Evolutionary conservation across 2,888 invertebrate genomes (phyloP).

Genomic region (Cantharis nigra): DNA sequence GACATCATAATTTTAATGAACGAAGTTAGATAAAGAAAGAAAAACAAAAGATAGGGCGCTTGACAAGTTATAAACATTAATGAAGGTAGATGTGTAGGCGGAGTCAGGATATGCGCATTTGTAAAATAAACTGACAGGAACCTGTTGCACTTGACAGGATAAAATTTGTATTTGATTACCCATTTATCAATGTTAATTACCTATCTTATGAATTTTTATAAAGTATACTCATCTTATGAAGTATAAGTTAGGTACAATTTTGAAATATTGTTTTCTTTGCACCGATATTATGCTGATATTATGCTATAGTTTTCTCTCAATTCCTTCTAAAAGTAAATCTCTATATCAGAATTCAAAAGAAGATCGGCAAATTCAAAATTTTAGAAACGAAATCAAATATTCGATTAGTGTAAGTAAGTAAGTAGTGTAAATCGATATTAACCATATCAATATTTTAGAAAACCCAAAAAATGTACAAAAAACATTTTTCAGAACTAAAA

Average conservation of each 20-base stretch:
- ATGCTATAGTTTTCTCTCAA: too few relatives aligned
- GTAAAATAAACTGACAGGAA: slow-evolving; percentile 43
- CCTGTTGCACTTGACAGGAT: slow-evolving; percentile 35
- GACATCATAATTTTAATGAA: background rate
- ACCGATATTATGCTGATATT: too few relatives aligned
- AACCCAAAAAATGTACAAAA: too few relatives aligned
- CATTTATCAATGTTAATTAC: background rate
- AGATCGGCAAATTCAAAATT: too few relatives aligned
- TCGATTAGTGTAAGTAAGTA: too few relatives aligned
- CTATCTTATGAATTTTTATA: background rate
- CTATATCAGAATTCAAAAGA: too few relatives aligned
- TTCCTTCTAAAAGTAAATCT: too few relatives aligned
- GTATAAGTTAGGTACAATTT: background rate
- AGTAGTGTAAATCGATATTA: too few relatives aligned
- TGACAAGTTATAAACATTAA: slow-evolving; percentile 39
- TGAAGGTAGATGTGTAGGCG: slow-evolving; percentile 40
- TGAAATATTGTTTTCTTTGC: background rate
- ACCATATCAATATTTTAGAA: too few relatives aligned
- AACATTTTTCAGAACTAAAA: too few relatives aligned
- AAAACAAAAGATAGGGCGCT: slow-evolving; percentile 38
- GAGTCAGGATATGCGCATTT: slow-evolving; percentile 43
- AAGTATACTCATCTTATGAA: background rate
- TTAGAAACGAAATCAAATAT: too few relatives aligned
- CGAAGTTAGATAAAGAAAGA: slow-evolving; percentile 25
- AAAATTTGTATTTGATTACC: slow-evolving; percentile 1